Evolutionary conservation across 2,113 vertebrate species (phyloP), one percentile per base, ranked within the genome.

Genomic region (Tiliqua scincoides): DNA sequence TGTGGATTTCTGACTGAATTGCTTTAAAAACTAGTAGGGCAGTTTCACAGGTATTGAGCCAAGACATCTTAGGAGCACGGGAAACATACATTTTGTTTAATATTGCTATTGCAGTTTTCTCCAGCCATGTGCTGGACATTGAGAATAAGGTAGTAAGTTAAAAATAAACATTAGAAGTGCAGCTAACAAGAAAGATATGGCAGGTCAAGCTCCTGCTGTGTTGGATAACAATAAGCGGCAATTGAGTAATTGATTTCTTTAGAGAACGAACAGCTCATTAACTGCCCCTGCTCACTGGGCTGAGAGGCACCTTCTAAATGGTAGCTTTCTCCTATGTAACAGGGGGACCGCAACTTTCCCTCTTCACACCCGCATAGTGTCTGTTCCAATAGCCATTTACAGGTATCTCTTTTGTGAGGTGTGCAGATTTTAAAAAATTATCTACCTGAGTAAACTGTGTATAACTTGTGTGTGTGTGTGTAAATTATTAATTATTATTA

Each of bases 161-260:
- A 71, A 48, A 59, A 80, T 40, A 65, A 37, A 80, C 43, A 65
- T 65, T 21, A 87, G 1, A 48, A 63, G 43, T 76, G 76, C 40
- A 25, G 5, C 30, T 74, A 87, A 72, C 14, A 32, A 7, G n/a
- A 82, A 61, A 0, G 62, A 23, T 3, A 4, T 54, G 40, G 79
- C 83, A 88, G 79, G 90, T 9, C 27, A 89, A 89, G 37, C 3
- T 83, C 77, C 12, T 90, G 43, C 15, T 92, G 86, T 84, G 82
- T 21, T 83, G 59, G 61, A 10, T 74, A 91, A 81, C 15, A 85
- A 12, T 30, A 85, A 15, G 25, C 23, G 84, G 7, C 18, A 91
- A 83, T 89, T 75, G 89, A 73, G 48, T 79, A 73, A 88, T 0
- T 59, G 37, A 85, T 62, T 73, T 61, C 86, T 88, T 59, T 65